Evolutionary conservation across 2,888 invertebrate species (phyloP).

Genomic region (Amphiduros pacificus): DNA sequence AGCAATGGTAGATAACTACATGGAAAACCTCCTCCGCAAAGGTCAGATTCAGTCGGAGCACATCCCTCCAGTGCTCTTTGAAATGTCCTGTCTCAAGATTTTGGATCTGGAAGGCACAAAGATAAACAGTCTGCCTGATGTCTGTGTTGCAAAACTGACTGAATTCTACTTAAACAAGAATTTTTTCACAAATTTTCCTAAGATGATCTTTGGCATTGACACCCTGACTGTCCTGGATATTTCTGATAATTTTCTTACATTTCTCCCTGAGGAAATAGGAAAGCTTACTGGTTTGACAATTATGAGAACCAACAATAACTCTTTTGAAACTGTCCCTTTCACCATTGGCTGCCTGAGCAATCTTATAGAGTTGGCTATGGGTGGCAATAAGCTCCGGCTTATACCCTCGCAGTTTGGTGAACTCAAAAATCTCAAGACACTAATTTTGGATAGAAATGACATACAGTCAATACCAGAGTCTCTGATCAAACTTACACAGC

Average conservation of each 20-base stretch:
- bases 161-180: slow-evolving; percentile 52
- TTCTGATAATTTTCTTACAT: slow-evolving; percentile 46
- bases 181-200: slow-evolving; percentile 42
- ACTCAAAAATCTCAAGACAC: slow-evolving; percentile 40
- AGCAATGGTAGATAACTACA: slow-evolving; percentile 35
- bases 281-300: slow-evolving; percentile 40
- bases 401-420: slow-evolving; percentile 47
- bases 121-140: slow-evolving; percentile 55
- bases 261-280: slow-evolving; percentile 49
- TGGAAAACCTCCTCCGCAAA: slow-evolving; percentile 52
- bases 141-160: slow-evolving; percentile 40
- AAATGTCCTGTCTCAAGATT: slow-evolving; percentile 49
- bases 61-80: slow-evolving; percentile 57
- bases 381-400: slow-evolving; percentile 43
- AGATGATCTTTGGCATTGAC: slow-evolving; percentile 36
- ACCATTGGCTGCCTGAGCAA: slow-evolving; percentile 44
- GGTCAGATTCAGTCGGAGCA: slow-evolving; percentile 59
- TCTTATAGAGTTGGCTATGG: slow-evolving; percentile 46
- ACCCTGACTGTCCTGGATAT: slow-evolving; percentile 46
- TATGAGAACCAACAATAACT: slow-evolving; percentile 43
- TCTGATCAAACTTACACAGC: slow-evolving; percentile 46
- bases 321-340: slow-evolving; percentile 42
- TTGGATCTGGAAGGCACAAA: slow-evolving; percentile 56
- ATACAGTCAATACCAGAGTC: slow-evolving; percentile 46
- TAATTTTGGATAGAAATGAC: slow-evolving; percentile 46